Conservation (phyloP, 2,888 invertebrate species). For the Stenodema calcarata region DNA sequence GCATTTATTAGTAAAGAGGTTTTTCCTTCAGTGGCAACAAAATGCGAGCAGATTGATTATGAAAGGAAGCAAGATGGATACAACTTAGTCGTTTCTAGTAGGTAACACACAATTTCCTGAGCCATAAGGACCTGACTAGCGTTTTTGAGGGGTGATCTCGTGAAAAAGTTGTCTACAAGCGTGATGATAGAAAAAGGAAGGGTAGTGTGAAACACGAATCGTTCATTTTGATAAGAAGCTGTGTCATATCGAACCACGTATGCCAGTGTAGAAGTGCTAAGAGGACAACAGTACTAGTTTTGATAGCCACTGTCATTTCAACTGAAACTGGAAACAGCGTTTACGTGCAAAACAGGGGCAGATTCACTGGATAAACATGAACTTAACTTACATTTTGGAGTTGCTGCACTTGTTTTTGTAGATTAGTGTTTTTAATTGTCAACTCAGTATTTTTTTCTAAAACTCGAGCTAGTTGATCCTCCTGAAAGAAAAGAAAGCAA, state of each 20-base stretch:
- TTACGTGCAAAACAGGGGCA: slow-evolving; percentile 26
- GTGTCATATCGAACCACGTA: slow-evolving; percentile 2
- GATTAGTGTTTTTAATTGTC: slow-evolving; percentile 62
- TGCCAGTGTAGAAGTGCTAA: slow-evolving; percentile 8
- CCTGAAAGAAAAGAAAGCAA: slow-evolving; percentile 57
- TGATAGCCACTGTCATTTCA: slow-evolving; percentile 9
- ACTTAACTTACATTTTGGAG: slow-evolving; percentile 62
- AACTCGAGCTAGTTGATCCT: slow-evolving; percentile 61
- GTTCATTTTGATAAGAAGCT: not conserved
- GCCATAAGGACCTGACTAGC: not conserved
- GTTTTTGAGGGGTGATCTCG: not conserved
- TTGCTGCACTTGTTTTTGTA: slow-evolving; percentile 62
- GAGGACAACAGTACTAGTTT: slow-evolving; percentile 7
- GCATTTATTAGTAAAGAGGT: not conserved
- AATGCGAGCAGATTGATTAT: too few species aligned
- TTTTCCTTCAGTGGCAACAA: too few species aligned
- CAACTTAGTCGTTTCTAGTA: not conserved
- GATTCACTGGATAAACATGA: slow-evolving; percentile 23
- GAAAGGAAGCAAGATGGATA: not conserved
- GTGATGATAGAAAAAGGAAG: not conserved
- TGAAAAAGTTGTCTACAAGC: not conserved
- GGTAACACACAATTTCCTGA: not conserved
- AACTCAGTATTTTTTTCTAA: slow-evolving; percentile 63
- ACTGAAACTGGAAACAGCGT: slow-evolving; percentile 13
- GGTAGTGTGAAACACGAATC: slow-evolving; percentile 1